Evolutionary conservation across 2,888 invertebrate species (phyloP).

Genomic region (Congeria kusceri): DNA sequence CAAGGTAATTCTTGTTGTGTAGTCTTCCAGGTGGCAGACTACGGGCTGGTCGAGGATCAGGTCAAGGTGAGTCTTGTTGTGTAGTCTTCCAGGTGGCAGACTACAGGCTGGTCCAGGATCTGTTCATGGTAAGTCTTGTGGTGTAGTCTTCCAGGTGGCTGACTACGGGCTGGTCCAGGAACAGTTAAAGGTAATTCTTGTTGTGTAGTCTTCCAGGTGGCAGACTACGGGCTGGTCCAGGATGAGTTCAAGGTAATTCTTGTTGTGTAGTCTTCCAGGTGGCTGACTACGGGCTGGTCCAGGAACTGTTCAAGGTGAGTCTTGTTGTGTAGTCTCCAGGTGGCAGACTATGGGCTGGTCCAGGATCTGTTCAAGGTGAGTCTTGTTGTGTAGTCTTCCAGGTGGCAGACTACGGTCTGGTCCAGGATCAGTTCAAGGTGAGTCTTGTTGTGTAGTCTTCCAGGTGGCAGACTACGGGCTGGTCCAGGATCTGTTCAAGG

Average conservation of each 20-base stretch:
- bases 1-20: too few species aligned
- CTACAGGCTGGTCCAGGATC: slow-evolving; percentile 96
- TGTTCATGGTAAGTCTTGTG: too few species aligned
- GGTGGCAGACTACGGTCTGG: slow-evolving; percentile 94
- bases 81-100: slow-evolving; percentile 92
- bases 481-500: slow-evolving; percentile 97
- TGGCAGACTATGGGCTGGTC: slow-evolving; percentile 95
- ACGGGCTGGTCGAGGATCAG: too few species aligned
- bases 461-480: slow-evolving; percentile 93
- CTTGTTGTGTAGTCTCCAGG: too few species aligned
- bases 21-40: too few species aligned
- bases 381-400: too few species aligned
- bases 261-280: slow-evolving; percentile 89
- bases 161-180: too few species aligned
- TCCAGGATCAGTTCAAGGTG: slow-evolving; percentile 97
- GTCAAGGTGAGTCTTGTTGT: too few species aligned
- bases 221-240: slow-evolving; percentile 97
- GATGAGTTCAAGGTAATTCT: slow-evolving; percentile 98
- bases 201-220: slow-evolving; percentile 89
- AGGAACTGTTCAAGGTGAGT: slow-evolving; percentile 96
- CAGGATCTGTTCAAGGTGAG: slow-evolving; percentile 98
- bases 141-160: too few species aligned
- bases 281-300: slow-evolving; percentile 96
- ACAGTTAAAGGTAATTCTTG: too few species aligned
- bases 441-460: too few species aligned